Evolutionary conservation across 1,140 invertebrate genomes (phyloP).

Genomic region (Tetramorium parvispinum): DNA sequence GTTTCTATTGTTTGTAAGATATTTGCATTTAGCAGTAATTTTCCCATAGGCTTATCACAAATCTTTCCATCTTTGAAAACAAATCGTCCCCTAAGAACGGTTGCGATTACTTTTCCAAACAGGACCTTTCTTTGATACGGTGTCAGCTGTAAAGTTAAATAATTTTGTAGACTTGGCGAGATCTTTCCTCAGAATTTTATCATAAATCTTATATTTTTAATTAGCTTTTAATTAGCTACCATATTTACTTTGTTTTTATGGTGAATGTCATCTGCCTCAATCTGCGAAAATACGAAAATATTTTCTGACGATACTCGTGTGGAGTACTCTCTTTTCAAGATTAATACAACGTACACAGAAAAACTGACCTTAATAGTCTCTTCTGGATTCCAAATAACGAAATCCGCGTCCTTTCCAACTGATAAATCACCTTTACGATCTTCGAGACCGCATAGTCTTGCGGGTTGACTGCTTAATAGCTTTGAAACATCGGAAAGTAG

Average conservation of each 20-base stretch:
- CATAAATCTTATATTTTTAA: not conserved
- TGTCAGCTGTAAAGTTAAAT: constrained; percentile 34
- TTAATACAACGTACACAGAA: not conserved
- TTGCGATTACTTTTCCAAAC: constrained; percentile 10
- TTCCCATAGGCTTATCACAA: not conserved
- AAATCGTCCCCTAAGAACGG: not conserved
- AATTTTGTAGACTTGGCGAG: not conserved
- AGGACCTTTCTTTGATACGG: constrained; percentile 23
- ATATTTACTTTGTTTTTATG: constrained; percentile 17
- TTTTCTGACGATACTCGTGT: not conserved
- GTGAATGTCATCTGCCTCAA: not conserved
- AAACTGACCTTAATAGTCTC: constrained; percentile 85
- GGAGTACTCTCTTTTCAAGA: not conserved
- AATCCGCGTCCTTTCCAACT: constrained; percentile 90
- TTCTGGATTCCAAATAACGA: constrained; percentile 90
- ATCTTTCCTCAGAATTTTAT: not conserved
- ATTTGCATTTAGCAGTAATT: constrained; percentile 2
- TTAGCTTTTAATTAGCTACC: not conserved
- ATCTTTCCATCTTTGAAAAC: constrained; percentile 3
- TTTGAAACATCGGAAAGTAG: not conserved
- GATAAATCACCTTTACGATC: constrained; percentile 87
- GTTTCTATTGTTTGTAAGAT: constrained; percentile 12
- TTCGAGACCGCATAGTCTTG: constrained; percentile 84
- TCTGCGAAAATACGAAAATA: not conserved
- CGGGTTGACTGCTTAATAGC: constrained; percentile 9